Evolutionary conservation across 2,797 vertebrate genomes (phyloP), one percentile per base, ranked within the genome.

Genomic region (Cyclura pinguis): DNA sequence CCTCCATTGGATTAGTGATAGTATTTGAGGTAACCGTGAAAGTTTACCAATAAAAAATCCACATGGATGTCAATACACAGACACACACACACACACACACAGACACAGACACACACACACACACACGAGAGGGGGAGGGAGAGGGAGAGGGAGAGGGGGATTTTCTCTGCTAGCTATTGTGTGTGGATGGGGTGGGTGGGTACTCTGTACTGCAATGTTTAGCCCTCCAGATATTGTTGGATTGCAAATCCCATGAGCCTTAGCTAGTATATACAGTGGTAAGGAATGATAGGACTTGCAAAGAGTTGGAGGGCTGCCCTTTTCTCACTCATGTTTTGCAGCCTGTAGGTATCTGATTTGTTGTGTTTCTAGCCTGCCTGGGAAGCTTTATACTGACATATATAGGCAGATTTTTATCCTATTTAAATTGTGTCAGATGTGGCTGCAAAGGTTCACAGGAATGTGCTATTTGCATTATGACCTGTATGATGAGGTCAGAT

Each of bases 351-450:
- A 13, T 50, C 42, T 78, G 27, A 32, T 78, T 78, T 78, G 24
- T 14, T 47, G 47, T 50, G 12, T 50, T 4, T 50, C 76, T 50
- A 20, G n/a, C 22, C 59, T 64, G 59, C 42, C 59, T 64, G 35
- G 82, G 35, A 69, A 38, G 14, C 32, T 29, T 69, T 47, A 38
- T 22, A 50, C 35, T 87, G n/a, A 59, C 67, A 52, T 59, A 69
- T 67, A 73, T 8, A 14, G 38, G 69, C 3, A 35, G 20, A 6
- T 52, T 67, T 91, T 64, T 0, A 0, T 50, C 16, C 47, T 0
- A 1, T 86, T 90, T 85, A 4, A 57, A 0, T 90, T 73, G 57
- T 90, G 93, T 87, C 76, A 84, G 6, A 4, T 4, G 18, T 80
- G 47, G 42, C 32, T 50, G 50, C 29, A 29, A 27, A 10, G 42